These are phyloP conservation scores for Sycophila sp. DNA, from an alignment of 1,140 invertebrate genomes.

Conservation along the genomic window DNA sequence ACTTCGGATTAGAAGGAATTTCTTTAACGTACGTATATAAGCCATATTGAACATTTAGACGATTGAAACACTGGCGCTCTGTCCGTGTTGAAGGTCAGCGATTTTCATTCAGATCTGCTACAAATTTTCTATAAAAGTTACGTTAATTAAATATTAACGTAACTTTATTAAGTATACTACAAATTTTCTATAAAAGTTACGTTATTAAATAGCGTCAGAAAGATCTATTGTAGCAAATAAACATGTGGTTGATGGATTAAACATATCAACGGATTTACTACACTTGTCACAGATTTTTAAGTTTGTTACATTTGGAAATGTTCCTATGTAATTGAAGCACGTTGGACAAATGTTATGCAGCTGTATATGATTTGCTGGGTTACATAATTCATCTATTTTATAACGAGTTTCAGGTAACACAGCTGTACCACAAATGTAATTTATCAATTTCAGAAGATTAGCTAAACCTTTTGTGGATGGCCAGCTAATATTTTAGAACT, in stretches of 20 bases:
- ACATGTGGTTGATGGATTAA: neutral
- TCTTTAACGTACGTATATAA: too few species aligned
- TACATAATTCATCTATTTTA: neutral
- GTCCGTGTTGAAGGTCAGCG: too few species aligned
- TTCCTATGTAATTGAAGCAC: neutral
- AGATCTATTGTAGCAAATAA: neutral
- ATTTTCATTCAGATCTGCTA: too few species aligned
- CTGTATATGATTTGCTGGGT: neutral
- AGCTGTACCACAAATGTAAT: neutral
- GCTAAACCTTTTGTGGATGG: neutral
- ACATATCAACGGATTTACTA: neutral
- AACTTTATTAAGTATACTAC: too few species aligned
- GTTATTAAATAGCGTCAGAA: neutral
- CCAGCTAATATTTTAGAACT: neutral
- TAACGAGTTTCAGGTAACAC: constrained; percentile 7
- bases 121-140: too few species aligned
- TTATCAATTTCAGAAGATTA: constrained; percentile 13
- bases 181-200: too few species aligned
- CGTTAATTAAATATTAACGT: too few species aligned
- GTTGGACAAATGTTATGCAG: neutral
- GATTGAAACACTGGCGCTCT: too few species aligned
- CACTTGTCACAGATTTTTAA: neutral
- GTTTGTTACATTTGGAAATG: neutral
- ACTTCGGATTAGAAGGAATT: too few species aligned
- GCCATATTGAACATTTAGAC: too few species aligned